Evolutionary conservation across 2,113 vertebrate species (phyloP).

Genomic region (Ornithorhynchus anatinus): DNA sequence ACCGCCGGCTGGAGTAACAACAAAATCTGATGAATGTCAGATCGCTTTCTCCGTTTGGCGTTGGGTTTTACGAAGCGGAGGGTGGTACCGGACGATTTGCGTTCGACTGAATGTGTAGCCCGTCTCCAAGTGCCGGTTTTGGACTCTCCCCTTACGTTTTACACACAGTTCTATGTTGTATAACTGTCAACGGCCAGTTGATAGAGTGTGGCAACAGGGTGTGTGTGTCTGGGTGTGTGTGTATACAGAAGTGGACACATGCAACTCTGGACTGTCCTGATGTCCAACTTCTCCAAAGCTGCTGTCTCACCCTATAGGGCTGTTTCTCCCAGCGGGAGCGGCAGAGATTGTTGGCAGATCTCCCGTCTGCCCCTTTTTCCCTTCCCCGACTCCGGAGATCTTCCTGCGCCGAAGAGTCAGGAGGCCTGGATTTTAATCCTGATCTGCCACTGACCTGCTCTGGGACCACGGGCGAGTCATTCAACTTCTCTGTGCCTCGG

Average conservation of each 20-base stretch:
- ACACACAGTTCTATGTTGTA: not conserved
- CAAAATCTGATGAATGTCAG: conserved; percentile 26
- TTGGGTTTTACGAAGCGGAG: not conserved
- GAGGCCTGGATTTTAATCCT: no score
- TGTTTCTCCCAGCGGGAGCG: not conserved
- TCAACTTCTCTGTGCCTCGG: no score
- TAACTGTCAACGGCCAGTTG: conserved; percentile 10
- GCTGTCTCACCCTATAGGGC: not conserved
- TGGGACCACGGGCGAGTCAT: no score
- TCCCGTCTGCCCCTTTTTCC: no score
- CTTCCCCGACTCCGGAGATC: no score
- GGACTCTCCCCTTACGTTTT: not conserved
- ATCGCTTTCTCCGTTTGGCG: conserved; percentile 11
- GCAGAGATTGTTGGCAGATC: not conserved
- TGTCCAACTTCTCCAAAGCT: not conserved
- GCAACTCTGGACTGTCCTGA: not conserved
- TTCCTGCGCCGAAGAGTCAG: no score
- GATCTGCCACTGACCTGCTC: no score
- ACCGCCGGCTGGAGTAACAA: conserved; percentile 9
- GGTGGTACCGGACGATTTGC: not conserved
- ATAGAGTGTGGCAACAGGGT: not conserved
- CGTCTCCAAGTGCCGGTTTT: conserved; percentile 11
- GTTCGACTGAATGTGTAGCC: conserved; percentile 19
- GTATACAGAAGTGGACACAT: no score
- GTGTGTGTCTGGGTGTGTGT: not conserved